These are phyloP conservation scores for Schmidtea mediterranea DNA, from an alignment of 1,140 invertebrate genomes.

Conservation along the genomic window DNA sequence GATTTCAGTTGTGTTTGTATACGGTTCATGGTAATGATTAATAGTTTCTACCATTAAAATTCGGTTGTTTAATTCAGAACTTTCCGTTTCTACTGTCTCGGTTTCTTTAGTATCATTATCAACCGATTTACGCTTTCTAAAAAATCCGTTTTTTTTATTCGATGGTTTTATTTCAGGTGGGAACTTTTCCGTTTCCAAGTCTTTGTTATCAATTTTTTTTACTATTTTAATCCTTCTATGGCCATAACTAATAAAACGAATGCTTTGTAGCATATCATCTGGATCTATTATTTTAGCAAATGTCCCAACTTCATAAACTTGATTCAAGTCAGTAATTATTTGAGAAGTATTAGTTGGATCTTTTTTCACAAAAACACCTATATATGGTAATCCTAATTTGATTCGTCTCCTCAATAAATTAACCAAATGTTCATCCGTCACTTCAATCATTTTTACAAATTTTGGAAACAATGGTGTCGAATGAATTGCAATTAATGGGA, in stretches of 20 bases:
- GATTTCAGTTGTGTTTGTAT: conserved; percentile 67
- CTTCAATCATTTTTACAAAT: conserved; percentile 86
- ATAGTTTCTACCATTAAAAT: conserved; percentile 78
- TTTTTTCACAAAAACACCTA: conserved; percentile 74
- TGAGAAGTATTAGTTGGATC: conserved; percentile 33
- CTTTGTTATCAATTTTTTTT: conserved; percentile 36
- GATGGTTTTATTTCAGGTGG: conserved; percentile 8
- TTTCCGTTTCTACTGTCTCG: neutral
- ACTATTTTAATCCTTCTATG: conserved; percentile 43
- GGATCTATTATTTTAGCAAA: conserved; percentile 94
- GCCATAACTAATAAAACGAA: conserved; percentile 70
- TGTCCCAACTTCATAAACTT: conserved; percentile 66
- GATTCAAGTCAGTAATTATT: conserved; percentile 38
- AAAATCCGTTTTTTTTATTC: neutral
- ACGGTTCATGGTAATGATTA: conserved; percentile 64
- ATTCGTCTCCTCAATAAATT: conserved; percentile 73
- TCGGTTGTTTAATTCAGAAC: neutral
- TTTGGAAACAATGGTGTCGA: conserved; percentile 84
- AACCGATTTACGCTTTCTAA: neutral
- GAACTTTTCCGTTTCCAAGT: neutral
- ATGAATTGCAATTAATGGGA: conserved; percentile 72
- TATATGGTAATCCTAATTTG: conserved; percentile 76
- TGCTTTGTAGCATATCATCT: conserved; percentile 66
- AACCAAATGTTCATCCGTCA: conserved; percentile 58
- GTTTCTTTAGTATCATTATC: neutral